phyloP scores from a whole-genome alignment of 2,888 invertebrate genomes.

The Anthrax anthrax region DNA sequence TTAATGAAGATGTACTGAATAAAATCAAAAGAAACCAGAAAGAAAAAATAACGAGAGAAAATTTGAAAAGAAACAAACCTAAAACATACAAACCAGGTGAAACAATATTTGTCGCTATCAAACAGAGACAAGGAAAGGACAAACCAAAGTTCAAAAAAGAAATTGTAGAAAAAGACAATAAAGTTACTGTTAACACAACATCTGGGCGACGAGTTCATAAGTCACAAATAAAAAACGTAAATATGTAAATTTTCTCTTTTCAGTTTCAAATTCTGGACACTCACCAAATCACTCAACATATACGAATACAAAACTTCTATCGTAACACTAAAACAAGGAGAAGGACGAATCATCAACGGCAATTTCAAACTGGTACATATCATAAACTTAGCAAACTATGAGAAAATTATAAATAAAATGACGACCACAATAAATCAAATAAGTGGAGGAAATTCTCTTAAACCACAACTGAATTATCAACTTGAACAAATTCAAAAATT shows the following conservation, averaged over 20 bases:
- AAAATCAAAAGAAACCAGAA: slow-evolving; percentile 14
- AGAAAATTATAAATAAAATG: background rate
- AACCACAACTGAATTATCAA: background rate
- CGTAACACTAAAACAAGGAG: too few species aligned
- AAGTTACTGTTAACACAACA: too few species aligned
- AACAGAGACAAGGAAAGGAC: slow-evolving; percentile 10
- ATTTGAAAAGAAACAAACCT: slow-evolving; percentile 7
- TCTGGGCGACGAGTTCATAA: background rate
- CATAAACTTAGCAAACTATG: background rate
- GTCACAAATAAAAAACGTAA: too few species aligned
- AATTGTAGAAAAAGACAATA: too few species aligned
- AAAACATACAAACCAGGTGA: slow-evolving; percentile 6
- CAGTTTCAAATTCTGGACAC: too few species aligned
- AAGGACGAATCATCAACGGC: too few species aligned
- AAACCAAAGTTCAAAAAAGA: too few species aligned
- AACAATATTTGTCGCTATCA: slow-evolving; percentile 8
- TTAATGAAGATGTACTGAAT: slow-evolving; percentile 10
- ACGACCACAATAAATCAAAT: background rate
- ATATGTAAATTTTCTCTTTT: too few species aligned
- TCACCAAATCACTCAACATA: too few species aligned
- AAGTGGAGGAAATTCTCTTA: background rate
- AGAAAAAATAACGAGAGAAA: slow-evolving; percentile 5
- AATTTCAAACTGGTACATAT: background rate
- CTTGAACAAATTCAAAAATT: background rate
- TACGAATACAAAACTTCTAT: too few species aligned